A percentile compares a stretch with the other conserved stretches of the same genome.
Evolutionary conservation across 2,113 vertebrate species (phyloP).

Genomic region (Zosterops lateralis): DNA sequence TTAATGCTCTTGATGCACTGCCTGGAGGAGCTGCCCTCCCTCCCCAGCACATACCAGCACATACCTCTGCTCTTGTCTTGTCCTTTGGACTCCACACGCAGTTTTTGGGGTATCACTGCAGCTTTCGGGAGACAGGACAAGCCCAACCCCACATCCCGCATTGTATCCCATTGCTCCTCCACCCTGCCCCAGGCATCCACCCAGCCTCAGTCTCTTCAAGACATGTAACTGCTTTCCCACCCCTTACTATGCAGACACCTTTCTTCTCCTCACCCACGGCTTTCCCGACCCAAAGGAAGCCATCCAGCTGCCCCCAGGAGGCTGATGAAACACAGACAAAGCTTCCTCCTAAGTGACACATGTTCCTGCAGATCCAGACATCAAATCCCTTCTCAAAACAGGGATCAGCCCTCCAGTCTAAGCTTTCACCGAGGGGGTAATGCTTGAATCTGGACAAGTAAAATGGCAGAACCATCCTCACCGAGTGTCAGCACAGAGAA

Average conservation of each 20-base stretch:
- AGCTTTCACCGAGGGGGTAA: not conserved
- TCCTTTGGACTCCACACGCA: not conserved
- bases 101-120: not conserved
- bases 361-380: not conserved
- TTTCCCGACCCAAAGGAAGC: not conserved
- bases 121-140: not conserved
- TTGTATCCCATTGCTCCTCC: not conserved
- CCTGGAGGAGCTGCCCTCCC: not conserved
- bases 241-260: not conserved
- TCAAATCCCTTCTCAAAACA: not conserved
- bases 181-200: not conserved
- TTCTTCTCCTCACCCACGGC: not conserved
- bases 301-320: not conserved
- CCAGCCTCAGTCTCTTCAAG: not conserved
- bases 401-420: not conserved
- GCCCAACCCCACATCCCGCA: fast-evolving
- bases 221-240: not conserved
- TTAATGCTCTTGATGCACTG: fast-evolving
- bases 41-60: not conserved
- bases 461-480: not conserved
- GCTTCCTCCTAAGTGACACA: not conserved
- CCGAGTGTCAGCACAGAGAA: fast-evolving
- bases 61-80: not conserved
- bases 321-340: not conserved
- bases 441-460: not conserved